Percentiles rank a stretch among this genome's conserved stretches.
phyloP scores from a whole-genome alignment of 2,113 vertebrate genomes.

The Platysternon megacephalum region DNA sequence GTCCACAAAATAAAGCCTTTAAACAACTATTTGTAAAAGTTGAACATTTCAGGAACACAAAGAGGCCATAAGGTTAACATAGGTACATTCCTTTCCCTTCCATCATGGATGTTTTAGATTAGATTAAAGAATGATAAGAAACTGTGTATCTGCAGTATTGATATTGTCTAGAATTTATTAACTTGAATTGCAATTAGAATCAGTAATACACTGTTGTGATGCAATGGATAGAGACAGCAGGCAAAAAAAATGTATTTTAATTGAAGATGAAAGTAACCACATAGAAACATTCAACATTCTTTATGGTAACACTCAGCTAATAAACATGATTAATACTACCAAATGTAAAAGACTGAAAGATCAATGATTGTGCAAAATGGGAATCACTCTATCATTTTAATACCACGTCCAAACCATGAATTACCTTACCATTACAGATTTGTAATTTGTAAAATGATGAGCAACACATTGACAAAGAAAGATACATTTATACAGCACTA shows the following conservation, averaged over 20 bases:
- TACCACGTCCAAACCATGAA: conserved; percentile 49
- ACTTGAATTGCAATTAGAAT: conserved; percentile 69
- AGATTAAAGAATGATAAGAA: not conserved
- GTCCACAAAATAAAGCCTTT: not conserved
- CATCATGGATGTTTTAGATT: not conserved
- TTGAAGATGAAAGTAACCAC: conserved; percentile 61
- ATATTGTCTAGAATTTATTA: conserved; percentile 62
- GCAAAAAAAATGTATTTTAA: conserved; percentile 19
- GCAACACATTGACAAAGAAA: conserved; percentile 63
- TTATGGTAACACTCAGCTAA: conserved; percentile 60
- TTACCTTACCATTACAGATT: conserved; percentile 59
- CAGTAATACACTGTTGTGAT: conserved; percentile 38
- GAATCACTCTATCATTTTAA: conserved; percentile 68
- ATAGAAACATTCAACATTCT: conserved; percentile 56
- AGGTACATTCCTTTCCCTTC: not conserved
- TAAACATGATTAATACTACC: conserved; percentile 71
- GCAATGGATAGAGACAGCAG: conserved; percentile 25
- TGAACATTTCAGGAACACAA: not conserved
- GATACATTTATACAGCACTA: conserved; percentile 29
- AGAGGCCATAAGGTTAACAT: not conserved
- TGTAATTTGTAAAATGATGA: conserved; percentile 73
- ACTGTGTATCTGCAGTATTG: conserved; percentile 26
- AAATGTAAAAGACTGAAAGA: conserved; percentile 72
- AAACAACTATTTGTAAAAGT: not conserved
- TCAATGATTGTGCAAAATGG: conserved; percentile 64